Percentiles rank a stretch among this genome's conserved stretches.
phyloP scores from a whole-genome alignment of 2,113 vertebrate species.

The Parus major region DNA sequence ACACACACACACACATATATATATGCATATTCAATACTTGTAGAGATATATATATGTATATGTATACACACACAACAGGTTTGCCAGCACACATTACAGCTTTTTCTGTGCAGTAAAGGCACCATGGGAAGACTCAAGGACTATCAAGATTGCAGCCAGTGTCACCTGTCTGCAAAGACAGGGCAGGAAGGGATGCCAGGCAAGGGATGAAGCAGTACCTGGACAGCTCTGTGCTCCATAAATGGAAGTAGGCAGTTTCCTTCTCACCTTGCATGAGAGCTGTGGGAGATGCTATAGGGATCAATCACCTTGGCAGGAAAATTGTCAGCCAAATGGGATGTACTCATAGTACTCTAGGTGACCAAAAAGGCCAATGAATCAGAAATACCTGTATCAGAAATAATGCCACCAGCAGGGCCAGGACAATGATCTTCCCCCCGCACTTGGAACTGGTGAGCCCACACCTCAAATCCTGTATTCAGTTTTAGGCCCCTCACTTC shows the following conservation, averaged over 20 bases:
- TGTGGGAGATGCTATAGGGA: neutral
- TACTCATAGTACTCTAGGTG: neutral
- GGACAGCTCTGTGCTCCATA: neutral
- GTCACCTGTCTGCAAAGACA: neutral
- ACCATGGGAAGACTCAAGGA: neutral
- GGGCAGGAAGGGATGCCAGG: neutral
- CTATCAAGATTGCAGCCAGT: neutral
- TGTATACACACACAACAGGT: neutral
- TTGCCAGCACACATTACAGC: neutral
- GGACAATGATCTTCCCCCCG: neutral
- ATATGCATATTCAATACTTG: no score
- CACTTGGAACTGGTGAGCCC: neutral
- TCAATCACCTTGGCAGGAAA: neutral
- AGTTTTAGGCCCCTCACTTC: neutral
- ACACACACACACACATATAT: neutral
- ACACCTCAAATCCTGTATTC: neutral
- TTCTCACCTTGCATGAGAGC: rapidly evolving
- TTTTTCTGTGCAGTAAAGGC: neutral
- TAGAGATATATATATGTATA: rapidly evolving
- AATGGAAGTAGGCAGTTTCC: neutral
- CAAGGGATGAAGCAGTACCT: neutral
- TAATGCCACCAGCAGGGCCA: neutral
- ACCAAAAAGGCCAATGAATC: neutral
- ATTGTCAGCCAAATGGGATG: neutral
- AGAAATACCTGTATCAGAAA: neutral